A percentile compares a stretch with the other conserved stretches of the same genome.
phyloP scores from a whole-genome alignment of 2,888 invertebrate species.

The Eucriotettix oculatus region DNA sequence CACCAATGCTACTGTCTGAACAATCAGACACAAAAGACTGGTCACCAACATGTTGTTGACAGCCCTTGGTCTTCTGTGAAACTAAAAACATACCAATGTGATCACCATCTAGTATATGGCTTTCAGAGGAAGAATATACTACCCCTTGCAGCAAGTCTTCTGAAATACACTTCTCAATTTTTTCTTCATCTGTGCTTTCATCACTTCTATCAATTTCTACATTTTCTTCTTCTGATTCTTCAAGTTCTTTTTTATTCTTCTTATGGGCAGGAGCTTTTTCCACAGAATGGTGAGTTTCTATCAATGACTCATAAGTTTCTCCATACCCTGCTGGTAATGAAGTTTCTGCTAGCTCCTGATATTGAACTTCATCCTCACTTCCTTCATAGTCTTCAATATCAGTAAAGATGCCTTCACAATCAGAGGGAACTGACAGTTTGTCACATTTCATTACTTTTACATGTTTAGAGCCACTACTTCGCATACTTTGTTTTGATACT shows the following conservation, averaged over 20 bases:
- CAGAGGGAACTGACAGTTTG: slow-evolving; percentile 8
- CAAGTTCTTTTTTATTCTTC: too few relatives aligned
- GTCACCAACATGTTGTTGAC: too few relatives aligned
- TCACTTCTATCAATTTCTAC: not conserved
- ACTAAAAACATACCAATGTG: not conserved
- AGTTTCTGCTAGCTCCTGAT: not conserved
- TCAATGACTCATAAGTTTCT: too few relatives aligned
- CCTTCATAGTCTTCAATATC: slow-evolving; percentile 22
- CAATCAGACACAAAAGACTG: too few relatives aligned
- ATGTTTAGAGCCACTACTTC: too few relatives aligned
- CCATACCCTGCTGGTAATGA: not conserved
- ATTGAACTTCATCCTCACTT: slow-evolving; percentile 14
- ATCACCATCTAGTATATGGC: not conserved
- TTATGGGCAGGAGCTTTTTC: too few relatives aligned
- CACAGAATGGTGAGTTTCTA: too few relatives aligned
- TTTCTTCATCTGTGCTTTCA: slow-evolving; percentile 7
- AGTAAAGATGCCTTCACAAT: slow-evolving; percentile 16
- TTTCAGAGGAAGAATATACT: not conserved
- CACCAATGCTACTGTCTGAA: too few relatives aligned
- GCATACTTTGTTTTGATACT: too few relatives aligned
- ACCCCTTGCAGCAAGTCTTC: not conserved
- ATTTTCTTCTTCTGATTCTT: too few relatives aligned
- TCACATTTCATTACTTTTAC: too few relatives aligned
- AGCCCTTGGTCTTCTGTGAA: not conserved
- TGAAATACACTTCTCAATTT: slow-evolving; percentile 11